Evolutionary conservation across 2,888 invertebrate genomes (phyloP).

Genomic region (Noctua fimbriata): DNA sequence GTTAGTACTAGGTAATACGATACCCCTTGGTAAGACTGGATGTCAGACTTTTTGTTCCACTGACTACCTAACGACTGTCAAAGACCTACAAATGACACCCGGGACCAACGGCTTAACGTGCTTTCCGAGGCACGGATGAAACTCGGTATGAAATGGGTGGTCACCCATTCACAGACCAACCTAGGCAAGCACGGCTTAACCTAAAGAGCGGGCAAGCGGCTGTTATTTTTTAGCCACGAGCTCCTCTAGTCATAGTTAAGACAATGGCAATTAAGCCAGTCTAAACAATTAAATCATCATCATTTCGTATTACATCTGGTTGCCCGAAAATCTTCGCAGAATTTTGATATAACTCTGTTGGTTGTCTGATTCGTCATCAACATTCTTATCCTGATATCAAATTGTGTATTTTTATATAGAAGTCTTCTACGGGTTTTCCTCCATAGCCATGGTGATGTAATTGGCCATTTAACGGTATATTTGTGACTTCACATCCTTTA

Average conservation of each 20-base stretch:
- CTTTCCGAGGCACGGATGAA: no score
- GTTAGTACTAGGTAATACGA: no score
- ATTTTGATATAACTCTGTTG: neutral
- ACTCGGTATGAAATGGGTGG: no score
- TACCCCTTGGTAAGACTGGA: no score
- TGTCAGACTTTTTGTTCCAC: no score
- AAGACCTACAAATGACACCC: no score
- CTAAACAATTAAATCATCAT: conserved; percentile 18
- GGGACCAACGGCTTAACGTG: no score
- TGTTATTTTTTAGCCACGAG: no score
- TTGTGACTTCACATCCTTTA: conserved; percentile 38
- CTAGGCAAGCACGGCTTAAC: no score
- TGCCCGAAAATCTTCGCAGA: neutral
- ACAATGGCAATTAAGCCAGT: neutral
- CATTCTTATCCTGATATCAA: conserved; percentile 26
- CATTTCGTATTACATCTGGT: neutral
- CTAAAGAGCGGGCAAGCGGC: no score
- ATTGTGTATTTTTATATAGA: conserved; percentile 18
- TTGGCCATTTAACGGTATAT: conserved; percentile 47
- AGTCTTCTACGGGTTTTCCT: conserved; percentile 39
- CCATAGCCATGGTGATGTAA: conserved; percentile 56
- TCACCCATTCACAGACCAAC: no score
- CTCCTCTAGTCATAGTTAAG: neutral
- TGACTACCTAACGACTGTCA: no score
- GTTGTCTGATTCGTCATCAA: conserved; percentile 1